Percentiles rank a stretch among this genome's conserved stretches.
These are phyloP conservation scores for Zaprionus vittiger DNA, from an alignment of 1,140 invertebrate species.

Conservation along the genomic window DNA sequence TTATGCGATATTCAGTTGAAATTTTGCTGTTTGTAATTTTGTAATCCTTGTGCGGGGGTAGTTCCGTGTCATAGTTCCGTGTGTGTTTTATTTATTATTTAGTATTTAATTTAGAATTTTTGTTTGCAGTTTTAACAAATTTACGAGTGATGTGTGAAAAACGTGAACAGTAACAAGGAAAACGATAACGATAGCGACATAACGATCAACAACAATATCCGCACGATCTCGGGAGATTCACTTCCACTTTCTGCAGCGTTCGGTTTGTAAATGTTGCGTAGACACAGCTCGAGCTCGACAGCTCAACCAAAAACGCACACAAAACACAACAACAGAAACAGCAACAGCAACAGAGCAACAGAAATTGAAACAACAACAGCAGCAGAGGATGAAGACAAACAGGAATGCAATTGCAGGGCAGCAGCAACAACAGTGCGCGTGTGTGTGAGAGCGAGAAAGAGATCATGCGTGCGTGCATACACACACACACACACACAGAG, in stretches of 20 bases:
- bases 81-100: not conserved
- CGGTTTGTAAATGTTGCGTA: slow-evolving; percentile 81
- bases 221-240: slow-evolving; percentile 52
- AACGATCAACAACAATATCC: slow-evolving; percentile 30
- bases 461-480: slow-evolving; percentile 36
- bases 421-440: slow-evolving; percentile 21
- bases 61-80: not conserved
- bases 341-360: slow-evolving; percentile 29
- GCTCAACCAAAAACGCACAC: not conserved
- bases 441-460: slow-evolving; percentile 38
- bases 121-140: slow-evolving; percentile 12
- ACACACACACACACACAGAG: slow-evolving; percentile 22
- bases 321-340: slow-evolving; percentile 41
- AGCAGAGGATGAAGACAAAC: slow-evolving; percentile 52
- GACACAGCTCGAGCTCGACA: slow-evolving; percentile 31
- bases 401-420: slow-evolving; percentile 75
- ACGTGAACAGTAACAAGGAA: slow-evolving; percentile 52
- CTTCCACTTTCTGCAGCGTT: slow-evolving; percentile 81
- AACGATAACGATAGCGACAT: slow-evolving; percentile 36
- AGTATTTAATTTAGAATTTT: not conserved
- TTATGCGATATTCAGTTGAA: slow-evolving; percentile 5
- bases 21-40: slow-evolving; percentile 9
- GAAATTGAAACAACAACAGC: slow-evolving; percentile 35
- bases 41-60: not conserved
- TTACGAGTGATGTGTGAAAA: slow-evolving; percentile 20